Evolutionary conservation across 2,888 invertebrate genomes (phyloP).

Genomic region (Cephus spinipes): DNA sequence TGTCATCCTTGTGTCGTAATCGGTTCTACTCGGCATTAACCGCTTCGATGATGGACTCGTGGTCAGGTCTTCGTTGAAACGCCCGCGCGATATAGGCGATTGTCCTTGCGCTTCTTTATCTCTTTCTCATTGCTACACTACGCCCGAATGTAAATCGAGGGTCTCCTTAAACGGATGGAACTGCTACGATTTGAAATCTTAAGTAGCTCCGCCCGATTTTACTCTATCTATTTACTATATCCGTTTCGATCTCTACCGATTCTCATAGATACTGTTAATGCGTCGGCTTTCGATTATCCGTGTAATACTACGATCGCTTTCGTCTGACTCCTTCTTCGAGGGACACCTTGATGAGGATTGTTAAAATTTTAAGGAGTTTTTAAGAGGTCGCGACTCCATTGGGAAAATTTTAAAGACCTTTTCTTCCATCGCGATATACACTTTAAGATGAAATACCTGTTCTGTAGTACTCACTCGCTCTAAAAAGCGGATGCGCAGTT

Average conservation of each 20-base stretch:
- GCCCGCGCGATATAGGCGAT: constrained; percentile 37
- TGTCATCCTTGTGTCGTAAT: background rate
- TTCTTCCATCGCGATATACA: background rate
- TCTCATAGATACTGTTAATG: background rate
- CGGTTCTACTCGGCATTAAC: background rate
- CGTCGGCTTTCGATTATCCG: background rate
- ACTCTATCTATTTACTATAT: background rate
- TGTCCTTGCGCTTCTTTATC: background rate
- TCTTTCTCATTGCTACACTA: background rate
- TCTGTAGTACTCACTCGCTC: background rate
- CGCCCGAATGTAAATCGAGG: background rate
- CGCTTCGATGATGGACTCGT: background rate
- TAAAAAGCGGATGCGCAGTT: background rate
- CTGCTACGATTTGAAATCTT: constrained; percentile 2
- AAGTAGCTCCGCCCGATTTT: background rate
- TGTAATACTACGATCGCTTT: background rate
- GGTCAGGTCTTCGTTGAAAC: constrained; percentile 11
- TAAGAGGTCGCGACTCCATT: background rate
- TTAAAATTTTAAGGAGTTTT: background rate
- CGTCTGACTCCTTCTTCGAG: background rate
- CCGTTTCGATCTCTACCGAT: background rate
- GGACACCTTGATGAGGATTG: background rate
- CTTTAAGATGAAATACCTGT: background rate
- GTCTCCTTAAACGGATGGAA: background rate
- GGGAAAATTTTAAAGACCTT: background rate